These are phyloP conservation scores for Xerus inauris DNA, from an alignment of 2,113 vertebrate species.

Conservation along the genomic window DNA sequence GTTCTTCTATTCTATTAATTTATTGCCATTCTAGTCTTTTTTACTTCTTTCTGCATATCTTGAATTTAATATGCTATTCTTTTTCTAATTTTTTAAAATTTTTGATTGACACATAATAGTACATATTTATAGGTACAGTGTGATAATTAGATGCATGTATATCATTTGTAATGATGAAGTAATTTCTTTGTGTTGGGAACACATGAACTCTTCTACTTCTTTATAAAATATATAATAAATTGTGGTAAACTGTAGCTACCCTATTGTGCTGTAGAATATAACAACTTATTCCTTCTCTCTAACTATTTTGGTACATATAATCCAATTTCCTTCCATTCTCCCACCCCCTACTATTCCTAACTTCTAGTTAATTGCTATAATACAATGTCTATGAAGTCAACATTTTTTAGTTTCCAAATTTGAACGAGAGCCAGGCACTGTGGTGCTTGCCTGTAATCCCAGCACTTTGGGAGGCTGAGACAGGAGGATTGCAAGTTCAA, in stretches of 20 bases:
- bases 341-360: not conserved
- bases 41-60: not conserved
- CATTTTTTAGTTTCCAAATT: not conserved
- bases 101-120: not conserved
- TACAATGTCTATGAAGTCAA: not conserved
- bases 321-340: not conserved
- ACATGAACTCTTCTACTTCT: not conserved
- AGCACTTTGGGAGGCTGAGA: no score
- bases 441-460: no score
- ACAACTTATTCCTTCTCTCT: not conserved
- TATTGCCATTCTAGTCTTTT: not conserved
- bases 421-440: no score
- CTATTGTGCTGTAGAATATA: not conserved
- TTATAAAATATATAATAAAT: not conserved
- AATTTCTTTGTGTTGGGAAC: no score
- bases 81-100: not conserved
- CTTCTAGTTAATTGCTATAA: not conserved
- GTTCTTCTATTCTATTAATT: not conserved
- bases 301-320: not conserved
- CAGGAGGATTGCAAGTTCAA: no score
- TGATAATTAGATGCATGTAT: not conserved
- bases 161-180: not conserved
- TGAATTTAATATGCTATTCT: not conserved
- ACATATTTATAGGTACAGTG: not conserved
- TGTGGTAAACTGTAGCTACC: no score